A percentile compares a stretch with the other conserved stretches of the same genome.
Conservation (phyloP, 2,888 invertebrate species). For the Leucophenga montana region DNA sequence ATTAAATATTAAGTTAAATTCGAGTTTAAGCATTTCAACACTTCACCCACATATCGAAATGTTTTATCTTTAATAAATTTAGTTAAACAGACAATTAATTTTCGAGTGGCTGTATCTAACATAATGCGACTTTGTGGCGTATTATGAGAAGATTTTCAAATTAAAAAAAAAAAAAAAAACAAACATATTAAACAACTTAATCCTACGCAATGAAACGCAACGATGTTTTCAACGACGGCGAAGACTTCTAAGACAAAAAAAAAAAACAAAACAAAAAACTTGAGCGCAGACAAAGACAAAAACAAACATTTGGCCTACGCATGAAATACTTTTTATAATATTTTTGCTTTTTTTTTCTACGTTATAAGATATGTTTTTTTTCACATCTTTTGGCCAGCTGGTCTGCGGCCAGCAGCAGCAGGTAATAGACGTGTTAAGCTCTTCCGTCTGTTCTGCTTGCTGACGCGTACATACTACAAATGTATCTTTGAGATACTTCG, state of each 20-base stretch:
- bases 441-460: conserved; percentile 31
- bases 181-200: conserved; percentile 14
- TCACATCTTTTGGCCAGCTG: neutral
- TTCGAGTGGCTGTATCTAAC: conserved; percentile 39
- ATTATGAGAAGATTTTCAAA: neutral
- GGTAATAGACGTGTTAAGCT: conserved; percentile 47
- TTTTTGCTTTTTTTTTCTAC: neutral
- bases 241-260: conserved; percentile 34
- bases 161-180: neutral
- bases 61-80: conserved; percentile 24
- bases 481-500: neutral
- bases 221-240: neutral
- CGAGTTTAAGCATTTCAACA: neutral
- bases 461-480: conserved; percentile 11
- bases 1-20: too few relatives aligned
- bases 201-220: conserved; percentile 18
- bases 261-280: conserved; percentile 29
- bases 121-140: neutral
- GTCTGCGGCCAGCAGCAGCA: conserved; percentile 26
- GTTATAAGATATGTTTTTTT: neutral
- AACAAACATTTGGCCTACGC: conserved; percentile 23
- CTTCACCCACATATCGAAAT: neutral
- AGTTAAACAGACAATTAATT: conserved; percentile 57
- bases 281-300: conserved; percentile 9
- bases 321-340: conserved; percentile 1